Evolutionary conservation across 2,888 invertebrate genomes (phyloP).

Genomic region (Alviniconcha strummeri): DNA sequence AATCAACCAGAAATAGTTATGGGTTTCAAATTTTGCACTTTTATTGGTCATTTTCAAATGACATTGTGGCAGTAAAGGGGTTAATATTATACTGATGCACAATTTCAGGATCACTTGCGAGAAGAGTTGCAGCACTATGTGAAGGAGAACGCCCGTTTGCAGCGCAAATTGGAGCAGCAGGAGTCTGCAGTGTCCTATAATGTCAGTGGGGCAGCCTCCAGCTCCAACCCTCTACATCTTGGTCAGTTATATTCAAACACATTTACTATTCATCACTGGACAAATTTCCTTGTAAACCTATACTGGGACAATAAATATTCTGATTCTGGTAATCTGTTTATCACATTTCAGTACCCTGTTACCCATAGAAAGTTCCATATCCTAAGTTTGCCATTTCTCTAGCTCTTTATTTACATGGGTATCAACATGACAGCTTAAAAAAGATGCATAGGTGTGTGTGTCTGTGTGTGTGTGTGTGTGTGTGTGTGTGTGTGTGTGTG

Average conservation of each 20-base stretch:
- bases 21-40: too few species aligned
- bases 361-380: background rate
- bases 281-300: too few species aligned
- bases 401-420: too few species aligned
- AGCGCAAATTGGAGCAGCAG: conserved; percentile 52
- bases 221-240: conserved; percentile 16
- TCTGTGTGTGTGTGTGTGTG: background rate
- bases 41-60: too few species aligned
- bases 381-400: too few species aligned
- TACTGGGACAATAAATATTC: too few species aligned
- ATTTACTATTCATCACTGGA: background rate
- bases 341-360: background rate
- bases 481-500: background rate
- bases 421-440: too few species aligned
- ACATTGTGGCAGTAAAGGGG: too few species aligned
- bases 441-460: background rate
- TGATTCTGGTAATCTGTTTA: background rate
- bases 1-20: too few species aligned
- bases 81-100: background rate
- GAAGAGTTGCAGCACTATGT: conserved; percentile 62
- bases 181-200: conserved; percentile 33
- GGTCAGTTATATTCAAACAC: background rate
- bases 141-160: conserved; percentile 64
- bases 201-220: conserved; percentile 35
- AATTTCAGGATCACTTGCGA: conserved; percentile 60